Base-by-base conservation (phyloP, 2,113 vertebrate species). In the Sinocyclocheilus anshuiensis region DNA sequence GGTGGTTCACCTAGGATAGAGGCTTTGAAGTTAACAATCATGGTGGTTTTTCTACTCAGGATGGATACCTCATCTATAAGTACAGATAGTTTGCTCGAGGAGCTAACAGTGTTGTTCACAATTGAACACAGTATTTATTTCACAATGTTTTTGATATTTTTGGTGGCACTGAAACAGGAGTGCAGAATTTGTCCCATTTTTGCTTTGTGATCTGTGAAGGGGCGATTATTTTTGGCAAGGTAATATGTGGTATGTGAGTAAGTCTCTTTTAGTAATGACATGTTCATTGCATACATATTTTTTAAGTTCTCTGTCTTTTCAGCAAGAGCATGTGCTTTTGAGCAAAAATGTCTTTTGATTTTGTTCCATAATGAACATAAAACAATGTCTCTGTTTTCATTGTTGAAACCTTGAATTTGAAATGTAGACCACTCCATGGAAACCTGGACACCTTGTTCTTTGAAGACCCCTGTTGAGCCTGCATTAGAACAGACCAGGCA, bases 191-290 rank as follows among this genome's bases (percentile, higher is more conserved):
- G 67, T 71, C 67, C 67, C 67, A 71, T 71, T 71, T 71, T 71
- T 5, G 69, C 18, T 18, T 72, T 15, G 6, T 72, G 69, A 72
- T 72, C 69, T 71, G 67, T 72, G 69, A 72, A 72, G 69, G 33
- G 69, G 39, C 33, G 69, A 72, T 72, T 72, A n/a, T 72, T 72
- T 72, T 72, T 72, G 69, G 69, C 33, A 15, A 39, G 29, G 33
- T 72, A 39, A 36, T 72, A 69, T 39, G 39, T 39, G 29, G 29
- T 33, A 33, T 33, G 29, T 33, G 29, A 33, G 29, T 33, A 33
- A 33, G 29, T 2, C 29, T 33, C 29, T 33, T 33, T 33, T 33
- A 33, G 29, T 33, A 33, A 33, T 33, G 3, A 33, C 2, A 33
- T 33, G 29, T 33, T 33, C 29, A 33, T 33, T 33, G 29, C 29